Base-by-base conservation (phyloP, 2,888 invertebrate genomes). In the Isotomurus palustris region DNA sequence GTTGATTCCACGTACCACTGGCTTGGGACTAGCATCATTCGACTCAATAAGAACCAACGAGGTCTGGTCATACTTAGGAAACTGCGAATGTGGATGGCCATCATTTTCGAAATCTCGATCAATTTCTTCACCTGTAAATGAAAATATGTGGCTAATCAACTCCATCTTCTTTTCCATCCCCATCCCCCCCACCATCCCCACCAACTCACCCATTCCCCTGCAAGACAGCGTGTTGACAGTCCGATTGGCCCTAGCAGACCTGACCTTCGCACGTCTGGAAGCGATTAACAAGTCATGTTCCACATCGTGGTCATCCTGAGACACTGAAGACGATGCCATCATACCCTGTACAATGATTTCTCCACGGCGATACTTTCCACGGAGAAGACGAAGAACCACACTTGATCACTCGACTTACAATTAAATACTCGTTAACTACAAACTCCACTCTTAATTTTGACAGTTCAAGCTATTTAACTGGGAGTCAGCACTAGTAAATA, bases 281-380 rank as follows among this genome's bases (percentile, higher is more conserved):
- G 76, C 76, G 38, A 78, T 73, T 59, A 80, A 80, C 62, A 78
- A 79, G 64, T 81, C 81, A 64, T 80, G 79, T 64, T 82, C 81
- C 54, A 81, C 76, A 70, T 81, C 81, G 53, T 68, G 69, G 44
- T 69, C 70, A 69, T 82, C 82, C 70, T 81, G 81, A 67, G 81
- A 81, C 47, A 82, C 79, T 28, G 81, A 81, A 68, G 81, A 81
- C 19, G 81, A 82, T 69, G 81, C 81, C 81, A 82, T 82, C 19
- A 6, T 55, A 10, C 32, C 32, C 12, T 32, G 32, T 32, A 32
- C 32, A n/a, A n/a, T n/a, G n/a, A n/a, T n/a, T n/a, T n/a, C n/a
- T n/a, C n/a, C n/a, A n/a, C n/a, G n/a, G n/a, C n/a, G n/a, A n/a
- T n/a, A n/a, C n/a, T n/a, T n/a, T n/a, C n/a, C n/a, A n/a, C n/a